These are phyloP conservation scores for Rhamnusium bicolor DNA, from an alignment of 2,888 invertebrate species.

Conservation along the genomic window DNA sequence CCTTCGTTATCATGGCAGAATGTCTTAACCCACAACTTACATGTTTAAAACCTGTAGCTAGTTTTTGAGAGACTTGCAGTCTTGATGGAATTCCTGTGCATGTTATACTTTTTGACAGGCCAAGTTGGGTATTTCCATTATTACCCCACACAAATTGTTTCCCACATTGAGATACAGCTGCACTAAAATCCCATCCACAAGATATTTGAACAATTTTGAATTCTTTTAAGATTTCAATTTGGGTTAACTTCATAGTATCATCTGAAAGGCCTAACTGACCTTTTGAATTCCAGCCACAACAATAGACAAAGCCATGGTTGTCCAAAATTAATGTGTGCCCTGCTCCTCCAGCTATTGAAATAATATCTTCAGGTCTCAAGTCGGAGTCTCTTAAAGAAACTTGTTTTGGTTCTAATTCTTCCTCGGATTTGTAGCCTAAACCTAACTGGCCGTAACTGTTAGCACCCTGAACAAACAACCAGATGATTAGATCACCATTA, in stretches of 20 bases:
- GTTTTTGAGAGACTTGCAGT: conserved; percentile 68
- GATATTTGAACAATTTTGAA: conserved; percentile 76
- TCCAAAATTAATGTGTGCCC: conserved; percentile 84
- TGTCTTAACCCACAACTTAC: conserved; percentile 82
- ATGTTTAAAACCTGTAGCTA: conserved; percentile 72
- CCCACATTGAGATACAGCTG: conserved; percentile 80
- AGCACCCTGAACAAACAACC: conserved; percentile 77
- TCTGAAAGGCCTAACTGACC: conserved; percentile 79
- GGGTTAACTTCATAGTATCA: conserved; percentile 74
- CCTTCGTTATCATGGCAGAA: conserved; percentile 77
- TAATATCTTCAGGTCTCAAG: conserved; percentile 72
- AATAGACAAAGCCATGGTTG: conserved; percentile 78
- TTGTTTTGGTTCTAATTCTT: conserved; percentile 75
- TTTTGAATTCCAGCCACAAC: conserved; percentile 86
- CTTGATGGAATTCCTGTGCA: conserved; percentile 69
- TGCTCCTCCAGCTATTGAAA: conserved; percentile 82
- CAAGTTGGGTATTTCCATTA: conserved; percentile 84
- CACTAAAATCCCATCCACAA: conserved; percentile 89
- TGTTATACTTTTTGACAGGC: conserved; percentile 72
- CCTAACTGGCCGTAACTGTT: conserved; percentile 89
- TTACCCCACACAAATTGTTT: conserved; percentile 88
- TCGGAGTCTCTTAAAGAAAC: conserved; percentile 64
- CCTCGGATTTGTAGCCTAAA: conserved; percentile 79
- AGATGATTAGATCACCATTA: conserved; percentile 15
- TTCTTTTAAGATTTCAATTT: conserved; percentile 76